phyloP scores from a whole-genome alignment of 2,113 vertebrate genomes.

The Equus przewalskii region DNA sequence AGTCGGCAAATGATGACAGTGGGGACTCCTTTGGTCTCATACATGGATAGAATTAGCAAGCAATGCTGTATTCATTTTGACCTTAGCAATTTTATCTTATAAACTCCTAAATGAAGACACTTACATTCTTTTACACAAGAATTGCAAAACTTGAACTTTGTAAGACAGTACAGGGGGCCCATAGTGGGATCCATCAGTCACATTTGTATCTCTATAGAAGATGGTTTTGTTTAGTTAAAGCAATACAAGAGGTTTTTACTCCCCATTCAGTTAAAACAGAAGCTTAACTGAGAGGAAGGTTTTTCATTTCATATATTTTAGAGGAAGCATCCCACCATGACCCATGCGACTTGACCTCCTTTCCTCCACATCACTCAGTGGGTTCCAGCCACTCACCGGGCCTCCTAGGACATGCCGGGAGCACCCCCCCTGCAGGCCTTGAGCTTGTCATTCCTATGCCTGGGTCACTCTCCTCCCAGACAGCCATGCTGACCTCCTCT shows the following conservation, averaged over 20 bases:
- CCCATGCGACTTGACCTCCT: not conserved
- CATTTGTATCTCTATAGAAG: not conserved
- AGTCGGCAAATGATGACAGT: not conserved
- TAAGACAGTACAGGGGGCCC: too few relatives aligned
- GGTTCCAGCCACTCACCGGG: not conserved
- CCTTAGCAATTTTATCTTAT: too few relatives aligned
- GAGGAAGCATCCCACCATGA: not conserved
- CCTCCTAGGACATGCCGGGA: not conserved
- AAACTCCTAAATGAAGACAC: not conserved
- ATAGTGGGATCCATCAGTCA: not conserved
- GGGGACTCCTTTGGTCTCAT: not conserved
- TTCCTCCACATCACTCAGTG: not conserved
- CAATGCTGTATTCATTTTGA: not conserved
- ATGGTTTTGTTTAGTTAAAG: not conserved
- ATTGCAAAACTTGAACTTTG: not conserved
- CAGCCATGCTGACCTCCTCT: accelerated
- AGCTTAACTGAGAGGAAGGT: not conserved
- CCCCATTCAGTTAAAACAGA: not conserved
- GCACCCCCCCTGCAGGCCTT: too few relatives aligned
- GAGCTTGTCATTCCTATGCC: too few relatives aligned
- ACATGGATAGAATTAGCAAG: accelerated
- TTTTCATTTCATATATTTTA: not conserved
- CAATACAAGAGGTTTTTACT: not conserved
- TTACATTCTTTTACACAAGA: not conserved
- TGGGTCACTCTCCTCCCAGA: not conserved